Base-by-base conservation (phyloP, 2,888 invertebrate genomes). In the Cephonodes hylas region DNA sequence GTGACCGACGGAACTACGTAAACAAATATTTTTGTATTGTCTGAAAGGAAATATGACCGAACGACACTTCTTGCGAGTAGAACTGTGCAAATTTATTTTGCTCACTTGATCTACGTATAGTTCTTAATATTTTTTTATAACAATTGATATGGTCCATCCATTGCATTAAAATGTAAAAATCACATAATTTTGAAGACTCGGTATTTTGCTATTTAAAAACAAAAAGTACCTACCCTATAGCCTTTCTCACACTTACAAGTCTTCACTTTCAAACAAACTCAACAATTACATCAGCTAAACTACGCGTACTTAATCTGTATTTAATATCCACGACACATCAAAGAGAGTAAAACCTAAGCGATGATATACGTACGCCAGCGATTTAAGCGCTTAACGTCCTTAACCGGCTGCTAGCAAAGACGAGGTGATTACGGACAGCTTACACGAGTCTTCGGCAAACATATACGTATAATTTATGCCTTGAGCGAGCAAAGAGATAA, bases 381-480 rank as follows among this genome's bases (percentile, higher is more conserved):
- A 53, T 31, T 53, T 53, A 20, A 18, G 18, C 27, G 31, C 53
- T 53, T 53, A 53, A 5, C 18, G 27, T 15, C 18, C 27, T 53
- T 53, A 31, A 53, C 53, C 18, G 53, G 27, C 53, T 18, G 38
- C 5, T 5, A 18, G 27, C 15, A 18, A 53, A 53, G 53, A 53
- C 53, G 31, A 20, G 53, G 53, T 27, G 53, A 53, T 53, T 53
- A 53, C 27, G 13, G 31, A 53, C 53, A 31, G 53, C 27, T 53
- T 53, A 53, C 53, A 53, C 31, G 31, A 53, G 27, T 31, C 53
- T 31, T 53, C 53, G 31, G n/a, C 31, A 7, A 1, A 15, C n/a
- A 18, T 25, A 25, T 44, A 44, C 44, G 15, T 44, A 6, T 44
- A 22, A 10, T 18, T 20, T 20, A 44, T 44, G 20, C 20, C 44